These are phyloP conservation scores for Myiotriccus ornatus DNA, from an alignment of 2,797 vertebrate species.

Conservation along the genomic window DNA sequence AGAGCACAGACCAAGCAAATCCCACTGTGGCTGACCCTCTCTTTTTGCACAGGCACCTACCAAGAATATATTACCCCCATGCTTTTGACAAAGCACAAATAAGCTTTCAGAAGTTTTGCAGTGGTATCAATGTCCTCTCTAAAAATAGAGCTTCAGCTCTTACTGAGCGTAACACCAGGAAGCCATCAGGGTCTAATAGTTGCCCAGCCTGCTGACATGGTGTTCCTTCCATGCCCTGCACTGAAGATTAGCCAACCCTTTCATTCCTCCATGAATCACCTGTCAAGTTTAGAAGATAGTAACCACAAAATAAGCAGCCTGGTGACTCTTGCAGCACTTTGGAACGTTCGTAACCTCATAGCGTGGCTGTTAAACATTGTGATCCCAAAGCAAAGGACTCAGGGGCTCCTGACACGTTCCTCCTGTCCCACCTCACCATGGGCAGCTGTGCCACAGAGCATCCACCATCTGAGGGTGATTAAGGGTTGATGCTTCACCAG, in stretches of 20 bases:
- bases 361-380: background rate
- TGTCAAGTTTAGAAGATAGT: background rate
- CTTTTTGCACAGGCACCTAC: background rate
- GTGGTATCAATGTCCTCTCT: background rate
- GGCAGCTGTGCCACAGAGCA: background rate
- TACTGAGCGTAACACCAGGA: background rate
- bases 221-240: background rate
- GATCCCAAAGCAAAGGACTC: background rate
- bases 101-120: background rate
- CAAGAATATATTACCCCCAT: background rate
- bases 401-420: background rate
- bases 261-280: conserved; percentile 9
- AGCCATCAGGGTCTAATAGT: background rate
- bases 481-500: background rate
- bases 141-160: background rate
- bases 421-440: background rate
- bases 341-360: background rate
- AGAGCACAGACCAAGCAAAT: background rate
- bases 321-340: background rate
- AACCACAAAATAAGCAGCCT: background rate
- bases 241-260: background rate
- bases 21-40: background rate
- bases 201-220: background rate
- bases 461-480: background rate
- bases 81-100: background rate